Conservation (phyloP, 2,888 invertebrate species). For the Ganaspis brasiliensis region DNA sequence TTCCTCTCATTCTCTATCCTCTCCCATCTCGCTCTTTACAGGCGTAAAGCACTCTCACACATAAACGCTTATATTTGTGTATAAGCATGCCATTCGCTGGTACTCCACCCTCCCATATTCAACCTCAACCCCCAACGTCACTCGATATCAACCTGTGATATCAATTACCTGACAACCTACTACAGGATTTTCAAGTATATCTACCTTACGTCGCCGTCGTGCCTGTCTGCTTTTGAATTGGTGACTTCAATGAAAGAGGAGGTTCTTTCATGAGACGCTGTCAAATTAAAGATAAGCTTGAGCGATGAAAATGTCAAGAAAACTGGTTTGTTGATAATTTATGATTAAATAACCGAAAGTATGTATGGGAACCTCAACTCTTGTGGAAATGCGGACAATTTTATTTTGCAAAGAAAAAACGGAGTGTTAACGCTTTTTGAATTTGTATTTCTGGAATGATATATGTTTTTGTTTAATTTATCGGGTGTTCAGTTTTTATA, state of each 20-base stretch:
- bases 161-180: constrained; percentile 45
- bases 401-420: too few species aligned
- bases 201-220: not conserved
- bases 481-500: too few species aligned
- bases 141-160: constrained; percentile 44
- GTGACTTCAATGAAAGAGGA: not conserved
- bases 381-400: too few species aligned
- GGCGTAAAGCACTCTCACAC: constrained; percentile 24
- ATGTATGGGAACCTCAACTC: too few species aligned
- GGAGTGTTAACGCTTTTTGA: too few species aligned
- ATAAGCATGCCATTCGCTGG: constrained; percentile 11
- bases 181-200: constrained; percentile 22
- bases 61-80: constrained; percentile 44
- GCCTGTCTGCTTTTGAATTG: constrained; percentile 1
- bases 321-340: too few species aligned
- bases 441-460: too few species aligned
- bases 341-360: too few species aligned
- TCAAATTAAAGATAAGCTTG: not conserved
- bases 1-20: constrained; percentile 29
- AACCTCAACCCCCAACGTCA: constrained; percentile 30
- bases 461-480: too few species aligned
- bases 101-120: constrained; percentile 19
- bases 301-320: not conserved
- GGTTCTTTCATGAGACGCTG: not conserved
- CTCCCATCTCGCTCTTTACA: constrained; percentile 6